Percentiles rank a stretch among this genome's conserved stretches.
These are phyloP conservation scores for Melanotaenia pygmaea DNA, from an alignment of 2,797 vertebrate species.

Conservation along the genomic window DNA sequence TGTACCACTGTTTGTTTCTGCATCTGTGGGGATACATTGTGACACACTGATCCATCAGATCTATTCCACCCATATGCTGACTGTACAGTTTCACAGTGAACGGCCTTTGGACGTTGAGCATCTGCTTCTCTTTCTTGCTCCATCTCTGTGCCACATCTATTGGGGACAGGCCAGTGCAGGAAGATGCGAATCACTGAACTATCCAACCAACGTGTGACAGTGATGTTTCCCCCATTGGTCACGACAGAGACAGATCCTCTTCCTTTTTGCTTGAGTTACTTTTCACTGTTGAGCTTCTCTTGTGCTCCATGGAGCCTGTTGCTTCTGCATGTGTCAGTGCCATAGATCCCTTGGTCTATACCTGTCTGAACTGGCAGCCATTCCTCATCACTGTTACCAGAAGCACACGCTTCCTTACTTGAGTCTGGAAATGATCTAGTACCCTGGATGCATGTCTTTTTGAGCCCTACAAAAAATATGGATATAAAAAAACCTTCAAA, in stretches of 20 bases:
- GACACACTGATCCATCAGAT: conserved; percentile 36
- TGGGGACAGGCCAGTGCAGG: conserved; percentile 38
- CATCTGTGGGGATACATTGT: conserved; percentile 43
- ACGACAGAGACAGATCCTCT: conserved; percentile 25
- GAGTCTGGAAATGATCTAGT: not conserved
- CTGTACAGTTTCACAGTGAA: conserved; percentile 23
- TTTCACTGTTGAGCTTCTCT: conserved; percentile 45
- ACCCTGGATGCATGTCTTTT: not conserved
- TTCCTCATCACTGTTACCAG: too few species aligned
- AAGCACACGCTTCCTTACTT: not conserved
- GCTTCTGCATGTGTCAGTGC: conserved; percentile 28
- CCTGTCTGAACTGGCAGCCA: too few species aligned
- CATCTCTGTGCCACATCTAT: conserved; percentile 20
- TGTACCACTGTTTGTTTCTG: not conserved
- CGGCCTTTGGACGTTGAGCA: conserved; percentile 3
- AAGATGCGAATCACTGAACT: conserved; percentile 43
- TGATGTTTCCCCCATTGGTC: not conserved
- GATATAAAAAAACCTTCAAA: not conserved
- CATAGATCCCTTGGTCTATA: conserved; percentile 26
- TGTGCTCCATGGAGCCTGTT: conserved; percentile 47
- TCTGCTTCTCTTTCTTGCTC: conserved; percentile 13
- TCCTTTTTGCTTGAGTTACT: conserved; percentile 28
- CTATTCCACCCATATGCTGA: conserved; percentile 38
- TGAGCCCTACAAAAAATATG: not conserved
- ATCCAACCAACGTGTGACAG: conserved; percentile 22